These are phyloP conservation scores for Pipra filicauda DNA, from an alignment of 2,113 vertebrate genomes.

Conservation along the genomic window DNA sequence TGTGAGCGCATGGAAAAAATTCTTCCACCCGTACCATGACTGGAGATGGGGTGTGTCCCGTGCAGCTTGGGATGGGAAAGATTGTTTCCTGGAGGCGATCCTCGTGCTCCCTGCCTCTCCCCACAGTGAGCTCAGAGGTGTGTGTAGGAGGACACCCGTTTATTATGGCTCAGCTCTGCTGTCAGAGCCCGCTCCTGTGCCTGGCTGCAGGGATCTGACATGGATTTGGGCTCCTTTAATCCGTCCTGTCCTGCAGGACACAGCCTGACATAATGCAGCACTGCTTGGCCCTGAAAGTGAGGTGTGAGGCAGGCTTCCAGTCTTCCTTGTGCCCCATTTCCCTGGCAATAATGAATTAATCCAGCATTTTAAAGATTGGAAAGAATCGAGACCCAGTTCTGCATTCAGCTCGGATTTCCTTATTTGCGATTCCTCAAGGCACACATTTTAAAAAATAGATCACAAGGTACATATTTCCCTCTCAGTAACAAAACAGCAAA, in stretches of 20 bases:
- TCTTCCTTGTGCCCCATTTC: background rate
- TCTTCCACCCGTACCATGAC: background rate
- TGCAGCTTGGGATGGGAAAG: background rate
- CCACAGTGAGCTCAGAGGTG: background rate
- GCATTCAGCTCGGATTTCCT: background rate
- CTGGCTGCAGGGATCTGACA: background rate
- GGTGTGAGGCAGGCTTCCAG: background rate
- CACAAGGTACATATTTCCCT: background rate
- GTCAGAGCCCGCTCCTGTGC: background rate
- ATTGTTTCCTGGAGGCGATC: conserved; percentile 22
- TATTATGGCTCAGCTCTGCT: background rate
- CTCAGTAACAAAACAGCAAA: background rate
- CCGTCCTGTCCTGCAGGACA: accelerated
- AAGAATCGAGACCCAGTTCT: background rate
- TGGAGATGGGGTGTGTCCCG: conserved; percentile 6
- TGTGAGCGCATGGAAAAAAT: conserved; percentile 7
- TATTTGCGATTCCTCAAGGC: background rate
- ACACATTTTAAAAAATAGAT: background rate
- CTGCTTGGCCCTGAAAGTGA: background rate
- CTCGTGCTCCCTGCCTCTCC: background rate
- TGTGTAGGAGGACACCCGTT: background rate
- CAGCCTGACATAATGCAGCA: accelerated
- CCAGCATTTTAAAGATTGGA: background rate
- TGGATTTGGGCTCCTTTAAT: background rate
- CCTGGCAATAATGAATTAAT: background rate